Evolutionary conservation across 2,797 vertebrate genomes (phyloP).

Genomic region (Mormyrops attenuatus): DNA sequence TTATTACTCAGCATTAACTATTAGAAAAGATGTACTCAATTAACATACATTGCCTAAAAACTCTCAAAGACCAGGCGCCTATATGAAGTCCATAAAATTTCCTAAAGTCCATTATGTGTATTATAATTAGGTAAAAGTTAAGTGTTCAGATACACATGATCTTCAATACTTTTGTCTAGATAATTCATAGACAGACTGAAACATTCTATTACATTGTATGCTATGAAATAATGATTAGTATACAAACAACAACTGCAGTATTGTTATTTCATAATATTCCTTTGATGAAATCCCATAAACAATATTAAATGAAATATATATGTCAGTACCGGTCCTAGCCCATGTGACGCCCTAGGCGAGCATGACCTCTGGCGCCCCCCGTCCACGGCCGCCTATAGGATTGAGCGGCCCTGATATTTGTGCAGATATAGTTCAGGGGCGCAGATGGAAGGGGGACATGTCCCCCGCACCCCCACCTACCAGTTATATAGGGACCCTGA

Average conservation of each 20-base stretch:
- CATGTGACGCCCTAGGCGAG: neutral
- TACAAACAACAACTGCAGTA: neutral
- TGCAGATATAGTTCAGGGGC: neutral
- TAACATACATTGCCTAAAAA: neutral
- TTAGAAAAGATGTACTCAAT: neutral
- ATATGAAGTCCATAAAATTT: neutral
- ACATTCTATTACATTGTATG: neutral
- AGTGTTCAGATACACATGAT: neutral
- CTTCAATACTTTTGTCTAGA: neutral
- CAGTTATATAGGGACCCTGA: neutral
- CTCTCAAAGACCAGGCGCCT: neutral
- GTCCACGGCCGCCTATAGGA: neutral
- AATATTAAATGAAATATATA: neutral
- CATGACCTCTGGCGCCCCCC: neutral
- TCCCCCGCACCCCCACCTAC: neutral
- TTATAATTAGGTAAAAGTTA: neutral
- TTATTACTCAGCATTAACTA: neutral
- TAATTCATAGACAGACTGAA: neutral
- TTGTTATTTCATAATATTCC: neutral
- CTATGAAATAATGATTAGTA: neutral
- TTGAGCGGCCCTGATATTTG: neutral
- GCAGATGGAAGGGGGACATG: neutral
- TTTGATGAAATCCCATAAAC: neutral
- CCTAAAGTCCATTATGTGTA: neutral
- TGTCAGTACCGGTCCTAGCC: neutral